Percentiles rank a stretch among this genome's conserved stretches.
These are phyloP conservation scores for Sturmia bella DNA, from an alignment of 2,888 invertebrate genomes.

Conservation along the genomic window DNA sequence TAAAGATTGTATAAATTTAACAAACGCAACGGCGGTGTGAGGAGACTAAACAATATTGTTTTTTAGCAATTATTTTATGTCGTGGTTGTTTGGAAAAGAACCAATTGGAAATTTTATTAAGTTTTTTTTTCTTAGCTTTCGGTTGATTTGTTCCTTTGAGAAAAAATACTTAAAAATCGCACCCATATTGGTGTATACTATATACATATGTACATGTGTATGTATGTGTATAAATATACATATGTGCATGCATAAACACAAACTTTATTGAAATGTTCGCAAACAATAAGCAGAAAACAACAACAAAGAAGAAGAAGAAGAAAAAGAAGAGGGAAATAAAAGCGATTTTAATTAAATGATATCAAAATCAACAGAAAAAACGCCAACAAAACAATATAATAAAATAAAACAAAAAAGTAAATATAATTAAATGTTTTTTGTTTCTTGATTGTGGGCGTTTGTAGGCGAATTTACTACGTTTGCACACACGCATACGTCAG, in stretches of 20 bases:
- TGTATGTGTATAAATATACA: no score
- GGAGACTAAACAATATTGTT: background rate
- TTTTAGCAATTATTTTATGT: constrained; percentile 29
- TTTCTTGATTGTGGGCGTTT: constrained; percentile 62
- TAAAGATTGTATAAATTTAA: constrained; percentile 45
- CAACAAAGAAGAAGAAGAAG: no score
- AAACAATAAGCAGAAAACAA: constrained; percentile 33
- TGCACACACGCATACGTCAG: background rate
- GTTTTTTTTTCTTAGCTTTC: constrained; percentile 4
- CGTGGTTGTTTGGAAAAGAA: constrained; percentile 17
- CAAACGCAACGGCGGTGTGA: background rate
- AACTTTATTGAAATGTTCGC: constrained; percentile 39
- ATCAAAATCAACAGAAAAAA: constrained; percentile 70
- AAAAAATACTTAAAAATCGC: constrained; percentile 39
- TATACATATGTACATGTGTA: background rate
- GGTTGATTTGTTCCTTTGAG: constrained; percentile 8
- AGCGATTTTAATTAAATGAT: constrained; percentile 74
- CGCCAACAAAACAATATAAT: constrained; percentile 33
- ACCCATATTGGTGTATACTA: constrained; percentile 39
- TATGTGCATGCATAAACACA: constrained; percentile 12
- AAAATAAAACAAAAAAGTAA: constrained; percentile 41
- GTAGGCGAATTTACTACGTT: constrained; percentile 61
- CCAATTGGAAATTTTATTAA: constrained; percentile 24
- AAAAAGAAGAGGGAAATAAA: constrained; percentile 61
- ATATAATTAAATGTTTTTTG: constrained; percentile 65